phyloP scores from a whole-genome alignment of 2,888 invertebrate species.

The Oligia strigilis region DNA sequence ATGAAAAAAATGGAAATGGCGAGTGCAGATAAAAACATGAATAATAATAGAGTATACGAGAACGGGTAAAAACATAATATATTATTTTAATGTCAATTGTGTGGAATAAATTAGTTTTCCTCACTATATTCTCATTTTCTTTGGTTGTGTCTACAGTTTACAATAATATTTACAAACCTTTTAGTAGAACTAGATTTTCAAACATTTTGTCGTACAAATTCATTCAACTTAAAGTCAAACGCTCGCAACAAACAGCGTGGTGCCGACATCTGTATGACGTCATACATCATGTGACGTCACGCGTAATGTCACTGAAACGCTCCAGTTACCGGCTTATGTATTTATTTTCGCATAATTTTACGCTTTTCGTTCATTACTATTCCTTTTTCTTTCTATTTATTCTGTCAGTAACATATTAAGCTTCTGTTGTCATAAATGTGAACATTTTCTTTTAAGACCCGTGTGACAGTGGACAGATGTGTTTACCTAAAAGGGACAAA shows the following conservation, averaged over 20 bases:
- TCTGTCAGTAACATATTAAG: not conserved
- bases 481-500: not conserved
- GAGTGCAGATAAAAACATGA: not conserved
- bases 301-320: not conserved
- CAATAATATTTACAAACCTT: not conserved
- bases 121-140: not conserved
- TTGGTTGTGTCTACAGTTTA: not conserved
- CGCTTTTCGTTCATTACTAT: not conserved
- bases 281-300: slow-evolving; percentile 13
- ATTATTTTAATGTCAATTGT: not conserved
- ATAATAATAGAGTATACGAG: not conserved
- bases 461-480: not conserved
- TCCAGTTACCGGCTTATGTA: not conserved
- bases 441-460: not conserved
- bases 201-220: too few relatives aligned
- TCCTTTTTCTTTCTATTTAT: not conserved
- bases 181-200: too few relatives aligned
- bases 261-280: slow-evolving; percentile 9
- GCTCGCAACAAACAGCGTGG: not conserved
- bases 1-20: not conserved
- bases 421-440: not conserved
- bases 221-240: too few relatives aligned
- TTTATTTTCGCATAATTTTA: not conserved
- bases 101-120: slow-evolving; percentile 6
- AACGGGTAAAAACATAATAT: not conserved